phyloP scores from a whole-genome alignment of 92 coral and sea anemone genomes.

The Heteractis magnifica region DNA sequence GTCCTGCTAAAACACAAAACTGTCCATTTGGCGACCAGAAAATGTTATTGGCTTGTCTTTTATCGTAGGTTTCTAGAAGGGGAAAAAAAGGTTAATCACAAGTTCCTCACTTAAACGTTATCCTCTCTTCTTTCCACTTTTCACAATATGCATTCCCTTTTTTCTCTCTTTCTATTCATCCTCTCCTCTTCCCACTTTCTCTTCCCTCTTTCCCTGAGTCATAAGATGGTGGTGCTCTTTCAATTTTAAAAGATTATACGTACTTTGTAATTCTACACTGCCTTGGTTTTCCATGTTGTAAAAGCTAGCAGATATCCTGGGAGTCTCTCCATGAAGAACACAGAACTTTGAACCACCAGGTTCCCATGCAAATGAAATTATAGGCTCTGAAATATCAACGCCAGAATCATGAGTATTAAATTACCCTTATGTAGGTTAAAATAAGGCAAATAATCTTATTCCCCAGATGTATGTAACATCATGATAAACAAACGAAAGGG shows the following conservation, averaged over 20 bases:
- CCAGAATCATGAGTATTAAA: background rate
- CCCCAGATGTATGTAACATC: no score
- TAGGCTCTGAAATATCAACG: constrained; percentile 59
- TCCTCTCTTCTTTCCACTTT: background rate
- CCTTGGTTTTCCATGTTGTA: constrained; percentile 92
- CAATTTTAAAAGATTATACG: constrained; percentile 26
- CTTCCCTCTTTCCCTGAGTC: background rate
- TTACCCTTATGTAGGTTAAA: background rate
- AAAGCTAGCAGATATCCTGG: constrained; percentile 86
- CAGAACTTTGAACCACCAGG: constrained; percentile 92
- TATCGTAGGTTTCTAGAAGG: constrained; percentile 83
- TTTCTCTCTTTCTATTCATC: background rate
- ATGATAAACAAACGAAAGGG: background rate
- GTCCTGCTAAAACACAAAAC: constrained; percentile 93
- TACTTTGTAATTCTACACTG: constrained; percentile 81
- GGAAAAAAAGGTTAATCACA: no score
- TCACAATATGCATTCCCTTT: background rate
- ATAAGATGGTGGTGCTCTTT: background rate
- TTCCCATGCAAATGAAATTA: constrained; percentile 95
- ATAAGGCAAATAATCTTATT: no score
- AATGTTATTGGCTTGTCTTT: constrained; percentile 88
- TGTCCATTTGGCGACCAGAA: constrained; percentile 99
- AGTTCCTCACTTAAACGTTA: background rate
- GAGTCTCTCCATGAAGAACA: constrained; percentile 89
- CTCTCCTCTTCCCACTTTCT: background rate